Evolutionary conservation across 2,888 invertebrate species (phyloP).

Genomic region (Diaphora mendica): DNA sequence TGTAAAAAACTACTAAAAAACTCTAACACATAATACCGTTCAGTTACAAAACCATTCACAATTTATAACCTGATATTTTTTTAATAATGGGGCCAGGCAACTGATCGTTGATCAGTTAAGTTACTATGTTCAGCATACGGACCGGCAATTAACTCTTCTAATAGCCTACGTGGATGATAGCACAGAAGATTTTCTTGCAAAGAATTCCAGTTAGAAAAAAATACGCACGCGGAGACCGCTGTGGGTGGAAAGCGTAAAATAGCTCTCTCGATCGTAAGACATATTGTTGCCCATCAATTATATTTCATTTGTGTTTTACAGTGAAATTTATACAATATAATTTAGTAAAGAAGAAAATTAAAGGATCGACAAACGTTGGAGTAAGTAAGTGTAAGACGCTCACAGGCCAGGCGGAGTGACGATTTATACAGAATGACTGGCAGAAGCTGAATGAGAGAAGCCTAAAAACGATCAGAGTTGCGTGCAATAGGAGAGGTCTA

Average conservation of each 20-base stretch:
- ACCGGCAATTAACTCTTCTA: constrained; percentile 79
- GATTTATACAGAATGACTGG: too few species aligned
- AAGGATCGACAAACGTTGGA: too few species aligned
- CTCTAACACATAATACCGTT: neutral
- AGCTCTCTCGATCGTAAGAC: constrained; percentile 42
- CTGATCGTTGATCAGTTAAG: constrained; percentile 32
- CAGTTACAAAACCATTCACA: neutral
- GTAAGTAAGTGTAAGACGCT: too few species aligned
- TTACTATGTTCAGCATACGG: constrained; percentile 60
- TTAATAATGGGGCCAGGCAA: constrained; percentile 66
- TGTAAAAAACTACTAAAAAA: too few species aligned
- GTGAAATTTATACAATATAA: constrained; percentile 28
- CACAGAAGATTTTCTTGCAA: constrained; percentile 72
- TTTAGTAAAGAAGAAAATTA: neutral
- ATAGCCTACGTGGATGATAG: constrained; percentile 61
- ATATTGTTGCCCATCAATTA: constrained; percentile 50
- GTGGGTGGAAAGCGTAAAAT: constrained; percentile 82
- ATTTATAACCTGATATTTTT: constrained; percentile 2
- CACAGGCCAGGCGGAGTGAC: too few species aligned
- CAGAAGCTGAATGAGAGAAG: too few species aligned
- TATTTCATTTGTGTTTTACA: constrained; percentile 42
- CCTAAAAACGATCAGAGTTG: too few species aligned
- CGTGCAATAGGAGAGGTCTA: too few species aligned
- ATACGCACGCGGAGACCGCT: constrained; percentile 67
- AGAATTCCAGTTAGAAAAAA: constrained; percentile 76